Evolutionary conservation across 2,797 vertebrate species (phyloP), one percentile per base, ranked within the genome.

Genomic region (Protonibea diacanthus): DNA sequence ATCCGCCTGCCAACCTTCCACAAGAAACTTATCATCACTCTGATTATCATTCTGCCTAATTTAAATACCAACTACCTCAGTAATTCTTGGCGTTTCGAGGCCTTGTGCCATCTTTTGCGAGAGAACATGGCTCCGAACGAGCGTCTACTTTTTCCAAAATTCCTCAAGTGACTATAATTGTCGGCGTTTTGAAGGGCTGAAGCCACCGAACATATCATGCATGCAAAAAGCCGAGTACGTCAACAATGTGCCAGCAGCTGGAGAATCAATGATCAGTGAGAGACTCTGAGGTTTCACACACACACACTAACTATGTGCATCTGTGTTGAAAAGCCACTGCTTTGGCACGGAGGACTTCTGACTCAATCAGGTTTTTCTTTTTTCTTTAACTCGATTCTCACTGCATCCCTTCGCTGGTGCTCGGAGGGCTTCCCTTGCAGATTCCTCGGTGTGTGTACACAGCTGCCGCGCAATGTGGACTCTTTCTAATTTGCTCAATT

Each of bases 361-460:
- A 90, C 86, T 84, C 87, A 90, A 87, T 91, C 83, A 77, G 71
- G 59, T 49, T 70, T 85, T 76, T 64, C 71, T 51, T 18, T 18
- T 63, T 70, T 27, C 77, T 82, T 74, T 38, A 10, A 82, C 60
- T 69, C 61, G 73, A 86, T 85, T 91, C 86, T 89, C 84, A 78
- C 83, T 88, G 63, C 86, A 81, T 91, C 80, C 67, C 81, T 86
- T 86, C 69, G 81, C 86, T 83, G 71, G 82, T 83, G 87, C 83
- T 93, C 90, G 78, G 86, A 93, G 91, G 89, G 89, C 85, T 92
- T 91, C 81, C 86, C 82, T 87, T 78, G 84, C 92, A 94, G 92
- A 95, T 93, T 93, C 86, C 86, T 76, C 86, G 17, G 65, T 89
- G 91, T 95, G 94, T 95, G 94, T 95, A 95, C 94, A 96, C 95